Evolutionary conservation across 2,888 invertebrate species (phyloP), one percentile per base, ranked within the genome.

Genomic region (Tipula confusa): DNA sequence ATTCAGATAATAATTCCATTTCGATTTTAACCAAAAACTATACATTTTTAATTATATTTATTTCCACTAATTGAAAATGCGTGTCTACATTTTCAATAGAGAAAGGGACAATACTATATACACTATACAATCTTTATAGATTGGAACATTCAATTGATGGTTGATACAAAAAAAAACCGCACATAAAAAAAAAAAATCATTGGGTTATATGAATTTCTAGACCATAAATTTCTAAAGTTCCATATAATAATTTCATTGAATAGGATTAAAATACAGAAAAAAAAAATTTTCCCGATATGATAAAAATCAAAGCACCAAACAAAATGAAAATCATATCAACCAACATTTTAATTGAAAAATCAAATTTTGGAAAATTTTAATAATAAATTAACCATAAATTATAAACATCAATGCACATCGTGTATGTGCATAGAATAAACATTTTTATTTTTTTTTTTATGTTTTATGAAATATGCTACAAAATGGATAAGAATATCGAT

Each of bases 371-470:
- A 1, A 64, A 64, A 64, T 64, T 64, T 64, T 64, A 64, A 64
- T 64, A 64, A 64, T 64, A 64, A 64, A 64, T 64, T 64, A 64
- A 64, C 64, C 64, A 64, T 64, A 64, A 64, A 64, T 64, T 64
- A 64, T 64, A 64, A 64, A 64, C 64, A 64, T 64, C 64, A 64
- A 64, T 64, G 64, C 64, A 64, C 64, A 64, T 64, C 24, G 18
- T 24, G 64, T 64, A 64, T 64, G 64, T 64, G 64, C 64, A 64
- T 24, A 64, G 64, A 18, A 64, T 64, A 64, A 24, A 64, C 64
- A 64, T 31, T 5, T 31, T 5, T 31, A 31, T 31, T 3, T 31
- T 5, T 31, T 5, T 31, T 5, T 31, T 3, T 31, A 31, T 31
- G 31, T 64, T 64, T 64, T 9, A 64, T 64, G 24, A 64, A 64